phyloP scores from a whole-genome alignment of 2,888 invertebrate genomes.

The Mimumesa dahlbomi region DNA sequence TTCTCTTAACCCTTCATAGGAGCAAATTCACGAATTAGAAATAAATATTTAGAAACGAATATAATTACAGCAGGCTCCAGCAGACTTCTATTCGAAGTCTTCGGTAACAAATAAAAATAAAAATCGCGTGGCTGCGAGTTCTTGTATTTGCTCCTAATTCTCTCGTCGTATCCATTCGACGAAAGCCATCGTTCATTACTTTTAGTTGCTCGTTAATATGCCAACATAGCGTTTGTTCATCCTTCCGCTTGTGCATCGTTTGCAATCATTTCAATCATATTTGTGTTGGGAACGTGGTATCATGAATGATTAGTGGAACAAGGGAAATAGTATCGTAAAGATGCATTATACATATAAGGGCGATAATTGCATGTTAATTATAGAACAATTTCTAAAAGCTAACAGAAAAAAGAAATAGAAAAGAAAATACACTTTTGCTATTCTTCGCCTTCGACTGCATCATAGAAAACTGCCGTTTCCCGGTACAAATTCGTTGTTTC shows the following conservation, averaged over 20 bases:
- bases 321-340: constrained; percentile 3
- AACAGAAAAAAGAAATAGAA: no score
- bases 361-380: constrained; percentile 19
- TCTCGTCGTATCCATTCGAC: constrained; percentile 27
- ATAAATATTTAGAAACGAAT: neutral
- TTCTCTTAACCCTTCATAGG: constrained; percentile 69
- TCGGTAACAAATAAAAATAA: neutral
- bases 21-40: constrained; percentile 69
- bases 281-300: constrained; percentile 5
- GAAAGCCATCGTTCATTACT: constrained; percentile 1
- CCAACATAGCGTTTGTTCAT: neutral
- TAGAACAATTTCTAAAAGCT: no score
- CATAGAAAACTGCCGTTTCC: constrained; percentile 13
- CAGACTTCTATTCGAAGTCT: constrained; percentile 7
- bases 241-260: constrained; percentile 29
- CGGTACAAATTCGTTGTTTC: constrained; percentile 26
- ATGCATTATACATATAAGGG: neutral
- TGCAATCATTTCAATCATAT: neutral
- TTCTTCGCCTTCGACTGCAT: neutral
- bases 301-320: constrained; percentile 14
- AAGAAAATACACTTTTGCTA: no score
- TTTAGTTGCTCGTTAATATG: constrained; percentile 12
- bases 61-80: constrained; percentile 5
- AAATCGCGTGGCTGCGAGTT: constrained; percentile 4
- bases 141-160: constrained; percentile 58